Evolutionary conservation across 2,797 vertebrate genomes (phyloP).

Genomic region (Mus spretus): DNA sequence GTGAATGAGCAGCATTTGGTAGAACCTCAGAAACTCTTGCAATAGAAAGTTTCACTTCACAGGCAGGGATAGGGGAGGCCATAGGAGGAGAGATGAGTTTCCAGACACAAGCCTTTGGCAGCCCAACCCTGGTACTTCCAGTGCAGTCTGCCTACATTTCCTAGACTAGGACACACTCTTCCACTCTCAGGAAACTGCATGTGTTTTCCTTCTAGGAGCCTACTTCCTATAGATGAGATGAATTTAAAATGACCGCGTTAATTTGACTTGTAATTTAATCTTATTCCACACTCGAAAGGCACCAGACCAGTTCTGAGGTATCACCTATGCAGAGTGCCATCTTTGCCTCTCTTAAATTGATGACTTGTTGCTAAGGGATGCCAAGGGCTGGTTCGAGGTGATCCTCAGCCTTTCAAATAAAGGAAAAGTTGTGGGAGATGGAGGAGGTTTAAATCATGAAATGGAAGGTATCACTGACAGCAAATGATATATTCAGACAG

Average conservation of each 20-base stretch:
- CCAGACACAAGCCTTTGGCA: neutral
- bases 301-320: constrained; percentile 47
- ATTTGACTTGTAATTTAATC: constrained; percentile 66
- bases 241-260: constrained; percentile 54
- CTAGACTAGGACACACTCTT: neutral
- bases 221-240: constrained; percentile 3
- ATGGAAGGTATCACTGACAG: constrained; percentile 83
- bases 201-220: constrained; percentile 27
- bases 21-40: constrained; percentile 44
- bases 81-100: neutral
- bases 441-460: constrained; percentile 74
- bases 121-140: neutral
- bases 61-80: neutral
- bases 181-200: neutral
- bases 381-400: constrained; percentile 71
- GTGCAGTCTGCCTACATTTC: neutral
- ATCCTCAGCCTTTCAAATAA: constrained; percentile 79
- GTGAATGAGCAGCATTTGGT: constrained; percentile 42
- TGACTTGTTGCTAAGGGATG: constrained; percentile 74
- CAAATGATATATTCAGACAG: constrained; percentile 84
- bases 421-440: constrained; percentile 34
- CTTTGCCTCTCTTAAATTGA: constrained; percentile 75
- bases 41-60: neutral
- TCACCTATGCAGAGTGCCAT: constrained; percentile 9
- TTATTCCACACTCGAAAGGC: neutral